Conservation (phyloP, 1,140 invertebrate genomes). For the Listronotus bonariensis region DNA sequence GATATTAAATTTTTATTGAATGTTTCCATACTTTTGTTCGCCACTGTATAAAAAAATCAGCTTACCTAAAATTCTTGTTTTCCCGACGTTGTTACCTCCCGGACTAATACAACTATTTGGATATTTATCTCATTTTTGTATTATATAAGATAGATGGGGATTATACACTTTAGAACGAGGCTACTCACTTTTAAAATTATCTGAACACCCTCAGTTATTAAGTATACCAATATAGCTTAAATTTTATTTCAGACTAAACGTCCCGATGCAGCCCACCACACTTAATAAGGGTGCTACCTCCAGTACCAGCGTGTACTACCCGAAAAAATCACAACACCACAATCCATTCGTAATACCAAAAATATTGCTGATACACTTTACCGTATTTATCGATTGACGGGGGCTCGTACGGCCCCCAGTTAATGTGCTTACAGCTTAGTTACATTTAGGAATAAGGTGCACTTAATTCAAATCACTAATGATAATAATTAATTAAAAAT, state of each 20-base stretch:
- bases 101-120: no score
- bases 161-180: no score
- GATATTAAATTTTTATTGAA: no score
- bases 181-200: no score
- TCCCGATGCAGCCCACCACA: background rate
- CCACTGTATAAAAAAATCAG: no score
- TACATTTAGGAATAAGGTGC: constrained; percentile 52
- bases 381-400: constrained; percentile 33
- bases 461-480: constrained; percentile 44
- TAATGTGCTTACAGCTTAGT: constrained; percentile 52
- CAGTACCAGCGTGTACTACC: background rate
- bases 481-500: constrained; percentile 37
- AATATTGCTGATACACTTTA: constrained; percentile 48
- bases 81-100: no score
- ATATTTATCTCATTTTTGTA: no score
- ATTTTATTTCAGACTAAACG: constrained; percentile 1
- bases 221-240: no score
- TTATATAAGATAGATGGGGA: no score
- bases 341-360: constrained; percentile 41
- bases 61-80: no score
- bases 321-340: constrained; percentile 11
- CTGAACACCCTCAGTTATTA: no score
- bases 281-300: constrained; percentile 3
- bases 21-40: no score
- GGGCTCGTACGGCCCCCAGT: constrained; percentile 2